Base-by-base conservation (phyloP, 2,113 vertebrate genomes). In the Carollia perspicillata region DNA sequence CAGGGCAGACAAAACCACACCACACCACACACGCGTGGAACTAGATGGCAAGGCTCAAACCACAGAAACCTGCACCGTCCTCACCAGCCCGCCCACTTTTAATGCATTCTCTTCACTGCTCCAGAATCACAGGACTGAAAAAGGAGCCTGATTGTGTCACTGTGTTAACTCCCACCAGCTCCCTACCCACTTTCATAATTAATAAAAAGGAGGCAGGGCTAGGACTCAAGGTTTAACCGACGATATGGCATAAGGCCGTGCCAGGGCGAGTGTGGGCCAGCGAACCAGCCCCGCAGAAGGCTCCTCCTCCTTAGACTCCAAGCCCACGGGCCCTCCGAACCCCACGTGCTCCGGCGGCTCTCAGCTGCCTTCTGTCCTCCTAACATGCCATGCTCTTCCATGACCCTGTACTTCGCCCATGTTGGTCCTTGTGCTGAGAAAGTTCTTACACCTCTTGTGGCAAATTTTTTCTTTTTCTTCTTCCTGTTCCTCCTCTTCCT, bases 161-260 rank as follows among this genome's bases (percentile, higher is more conserved):
- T 35, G 30, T 22, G 78, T 78, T 53, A 71, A 11, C 37, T 53
- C 14, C 23, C 65, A 13, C 26, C 14, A 86, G 8, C 33, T 23
- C n/a, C 18, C 22, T n/a, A 26, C 8, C 9, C 26, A 22, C 17
- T 47, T 44, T 89, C 63, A n/a, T 63, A 72, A 72, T 47, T 58
- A 44, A 51, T 20, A 66, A 44, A 60, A 58, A 44, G 40, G 37
- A 69, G 58, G 26, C 42, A 47, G 7, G 12, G 26, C 35, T n/a
- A 20, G 26, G n/a, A 51, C 40, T 6, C 40, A 44, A 68, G 40
- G 49, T 51, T 49, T 65, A 83, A 44, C 51, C 33, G 71, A n/a
- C 8, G 2, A 20, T 13, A 4, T 0, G 28, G 22, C 6, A 3
- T 9, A 17, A 37, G 63, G 28, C 63, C 1, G 0, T 17, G 37